A percentile compares a stretch with the other conserved stretches of the same genome.
phyloP scores from a whole-genome alignment of 2,888 invertebrate genomes.

The Dryadula phaetusa region DNA sequence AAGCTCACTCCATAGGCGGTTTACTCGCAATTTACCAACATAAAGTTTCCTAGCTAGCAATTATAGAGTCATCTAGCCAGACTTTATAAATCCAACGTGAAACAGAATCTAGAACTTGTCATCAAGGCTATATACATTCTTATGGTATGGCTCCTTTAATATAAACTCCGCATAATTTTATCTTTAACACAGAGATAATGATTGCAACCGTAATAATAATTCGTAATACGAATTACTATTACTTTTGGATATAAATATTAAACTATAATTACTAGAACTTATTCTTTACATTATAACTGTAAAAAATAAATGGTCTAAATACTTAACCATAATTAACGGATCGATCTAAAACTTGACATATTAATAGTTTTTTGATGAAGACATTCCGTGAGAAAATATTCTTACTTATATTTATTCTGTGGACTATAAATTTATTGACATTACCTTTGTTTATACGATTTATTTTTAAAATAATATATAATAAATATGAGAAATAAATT shows the following conservation, averaged over 20 bases:
- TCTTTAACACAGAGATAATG: too few relatives aligned
- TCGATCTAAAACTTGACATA: background rate
- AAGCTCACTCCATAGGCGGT: background rate
- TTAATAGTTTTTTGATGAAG: background rate
- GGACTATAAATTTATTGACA: too few relatives aligned
- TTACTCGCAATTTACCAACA: background rate
- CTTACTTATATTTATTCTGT: too few relatives aligned
- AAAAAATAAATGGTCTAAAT: too few relatives aligned
- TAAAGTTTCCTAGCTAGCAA: slow-evolving; percentile 23
- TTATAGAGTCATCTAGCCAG: slow-evolving; percentile 27
- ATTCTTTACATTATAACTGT: too few relatives aligned
- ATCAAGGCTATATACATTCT: slow-evolving; percentile 47
- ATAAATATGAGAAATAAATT: too few relatives aligned
- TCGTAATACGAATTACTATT: too few relatives aligned
- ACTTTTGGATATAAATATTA: too few relatives aligned
- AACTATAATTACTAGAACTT: too few relatives aligned
- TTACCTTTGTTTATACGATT: too few relatives aligned
- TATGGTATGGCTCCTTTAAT: slow-evolving; percentile 40
- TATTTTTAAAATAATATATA: too few relatives aligned
- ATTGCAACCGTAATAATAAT: too few relatives aligned
- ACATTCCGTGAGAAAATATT: background rate
- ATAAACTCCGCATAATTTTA: slow-evolving; percentile 20
- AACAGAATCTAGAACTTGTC: slow-evolving; percentile 31
- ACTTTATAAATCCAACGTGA: slow-evolving; percentile 35
- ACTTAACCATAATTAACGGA: background rate